Evolutionary conservation across 2,113 vertebrate genomes (phyloP), one percentile per base, ranked within the genome.

Genomic region (Morone saxatilis): DNA sequence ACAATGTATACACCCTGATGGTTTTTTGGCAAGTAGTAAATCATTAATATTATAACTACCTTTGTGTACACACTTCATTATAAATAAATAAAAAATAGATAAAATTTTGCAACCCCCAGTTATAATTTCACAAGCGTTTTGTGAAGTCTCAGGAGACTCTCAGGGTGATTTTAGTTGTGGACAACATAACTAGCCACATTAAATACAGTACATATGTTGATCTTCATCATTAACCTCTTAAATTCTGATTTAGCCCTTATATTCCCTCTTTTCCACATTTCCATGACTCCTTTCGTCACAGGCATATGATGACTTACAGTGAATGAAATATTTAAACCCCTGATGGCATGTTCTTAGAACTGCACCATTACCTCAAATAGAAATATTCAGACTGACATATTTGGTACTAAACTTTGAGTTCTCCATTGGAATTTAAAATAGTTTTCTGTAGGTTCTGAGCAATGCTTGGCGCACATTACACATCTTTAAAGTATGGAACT

Each of bases 291-390:
- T 11, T 50, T 40, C 25, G 40, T 13, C 45, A 8, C 71, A 74
- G 41, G 65, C 36, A 22, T 71, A 70, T 50, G 25, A 60, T 53
- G 45, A 77, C 53, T 72, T 67, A n/a, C 11, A 38, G 1, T 20
- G 4, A 36, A 40, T 79, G 12, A 70, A 83, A 71, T 59, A 76
- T 85, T 54, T 50, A 76, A 71, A 80, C 16, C 38, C 22, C 50
- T 38, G 59, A 60, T 45, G 13, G 5, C 41, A 36, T 59, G 31
- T 17, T 59, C 11, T 20, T 40, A 20, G 3, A 9, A 22, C 10
- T 60, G 20, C n/a, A 53, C 12, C 19, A 6, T 25, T 59, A 51
- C 43, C 48, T 72, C 53, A 71, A 51, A 62, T 25, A 40, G 17
- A 25, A 20, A 54, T 45, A 60, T 72, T 70, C 4, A 63, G 40